Evolutionary conservation across 2,797 vertebrate genomes (phyloP), one percentile per base, ranked within the genome.

Genomic region (Falco naumanni): DNA sequence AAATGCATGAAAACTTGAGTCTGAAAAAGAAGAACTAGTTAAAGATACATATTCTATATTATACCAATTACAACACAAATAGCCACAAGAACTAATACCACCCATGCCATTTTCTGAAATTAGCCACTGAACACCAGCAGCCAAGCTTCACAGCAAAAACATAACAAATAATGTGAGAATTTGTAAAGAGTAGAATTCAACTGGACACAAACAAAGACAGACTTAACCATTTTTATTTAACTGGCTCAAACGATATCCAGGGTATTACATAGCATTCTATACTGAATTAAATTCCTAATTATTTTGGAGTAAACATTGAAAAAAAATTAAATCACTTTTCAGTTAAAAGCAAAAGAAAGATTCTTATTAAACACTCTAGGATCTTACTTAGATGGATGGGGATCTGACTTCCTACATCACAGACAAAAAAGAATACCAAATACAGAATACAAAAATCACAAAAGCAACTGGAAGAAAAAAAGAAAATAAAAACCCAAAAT

Each of bases 1-100:
- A 83, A 98, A 98, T 19, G 88, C 56, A 50, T 97, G 98, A 84
- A 97, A 98, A 93, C 95, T 94, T 87, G 98, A 98, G 70, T 98
- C 99, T 99, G 96, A 91, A 98, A 95, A 60, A 84, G 90, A 98
- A 93, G 37, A 92, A 87, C 28, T 54, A 60, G 93, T 94, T 94
- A 91, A 91, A 94, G 87, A 72, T 72, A 87, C 5, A 13, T 66
- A 51, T 69, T 81, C 66, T 33, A 8, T 65, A 59, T 74, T 47
- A 69, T 4, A 63, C 7, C 11, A 84, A 63, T 20, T n/a, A 71
- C 29, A 81, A 84, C 19, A 84, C 9, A 85, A 88, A 80, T 6
- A 75, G 9, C 29, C n/a, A 71, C 26, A 70, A 3, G 4, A 88
- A 50, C 34, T 43, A 89, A 57, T 15, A 70, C 11, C 77, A 74